Percentiles rank a stretch among this genome's conserved stretches.
Evolutionary conservation across 2,113 vertebrate species (phyloP).

Genomic region (Calyptomena viridis): DNA sequence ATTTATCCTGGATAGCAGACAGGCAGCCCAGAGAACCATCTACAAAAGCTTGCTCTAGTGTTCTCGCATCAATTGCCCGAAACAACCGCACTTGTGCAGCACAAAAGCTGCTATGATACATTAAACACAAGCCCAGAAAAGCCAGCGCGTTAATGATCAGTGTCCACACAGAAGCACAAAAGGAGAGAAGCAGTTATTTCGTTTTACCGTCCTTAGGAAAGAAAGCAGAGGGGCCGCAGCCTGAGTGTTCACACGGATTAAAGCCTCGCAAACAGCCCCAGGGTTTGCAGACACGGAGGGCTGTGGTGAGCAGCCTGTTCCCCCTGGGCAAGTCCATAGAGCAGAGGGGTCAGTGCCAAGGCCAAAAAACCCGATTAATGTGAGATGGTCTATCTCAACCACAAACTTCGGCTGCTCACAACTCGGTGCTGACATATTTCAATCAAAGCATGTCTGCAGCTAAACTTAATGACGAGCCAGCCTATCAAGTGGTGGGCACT

Average conservation of each 20-base stretch:
- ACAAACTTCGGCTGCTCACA: not conserved
- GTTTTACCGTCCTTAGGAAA: not conserved
- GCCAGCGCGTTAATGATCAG: not conserved
- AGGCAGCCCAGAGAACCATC: not conserved
- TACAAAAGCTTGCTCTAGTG: not conserved
- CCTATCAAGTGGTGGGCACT: not conserved
- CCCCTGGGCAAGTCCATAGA: not conserved
- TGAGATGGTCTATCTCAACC: not conserved
- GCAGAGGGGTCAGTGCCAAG: not conserved
- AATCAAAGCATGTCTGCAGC: slow-evolving; percentile 27
- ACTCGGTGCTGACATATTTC: slow-evolving; percentile 25
- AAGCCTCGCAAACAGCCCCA: not conserved
- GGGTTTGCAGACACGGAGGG: not conserved
- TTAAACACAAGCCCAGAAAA: not conserved
- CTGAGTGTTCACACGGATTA: not conserved
- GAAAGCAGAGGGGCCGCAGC: not conserved
- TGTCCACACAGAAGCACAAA: not conserved
- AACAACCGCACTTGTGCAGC: not conserved
- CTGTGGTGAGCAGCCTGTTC: not conserved
- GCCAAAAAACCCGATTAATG: not conserved
- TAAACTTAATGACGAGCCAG: not conserved
- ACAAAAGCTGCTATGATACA: not conserved
- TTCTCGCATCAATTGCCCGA: not conserved
- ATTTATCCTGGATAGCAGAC: not conserved
- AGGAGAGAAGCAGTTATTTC: not conserved